phyloP scores from a whole-genome alignment of 2,797 vertebrate species.

The Tapera naevia region DNA sequence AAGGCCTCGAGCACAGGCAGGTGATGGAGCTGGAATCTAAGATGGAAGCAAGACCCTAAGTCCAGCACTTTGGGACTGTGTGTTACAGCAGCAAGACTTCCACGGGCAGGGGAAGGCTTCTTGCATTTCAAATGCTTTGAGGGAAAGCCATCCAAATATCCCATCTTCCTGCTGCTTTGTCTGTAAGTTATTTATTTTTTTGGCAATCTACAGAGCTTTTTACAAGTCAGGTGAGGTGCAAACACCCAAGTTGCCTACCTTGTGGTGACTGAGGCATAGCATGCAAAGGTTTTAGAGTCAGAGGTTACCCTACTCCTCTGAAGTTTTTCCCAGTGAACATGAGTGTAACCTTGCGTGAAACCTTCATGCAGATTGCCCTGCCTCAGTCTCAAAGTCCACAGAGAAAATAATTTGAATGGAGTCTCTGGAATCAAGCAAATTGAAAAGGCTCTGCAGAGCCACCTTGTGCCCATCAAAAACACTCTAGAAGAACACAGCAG shows the following conservation, averaged over 20 bases:
- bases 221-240: not conserved
- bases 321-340: not conserved
- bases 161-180: not conserved
- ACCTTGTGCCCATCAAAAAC: not conserved
- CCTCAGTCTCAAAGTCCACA: not conserved
- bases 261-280: not conserved
- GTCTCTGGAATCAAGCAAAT: not conserved
- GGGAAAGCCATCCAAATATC: not conserved
- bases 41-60: not conserved
- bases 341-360: not conserved
- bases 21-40: not conserved
- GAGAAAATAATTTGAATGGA: not conserved
- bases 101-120: not conserved
- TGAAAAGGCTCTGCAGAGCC: constrained; percentile 20
- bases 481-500: not conserved
- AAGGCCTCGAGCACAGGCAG: not conserved
- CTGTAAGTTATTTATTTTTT: not conserved
- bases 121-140: not conserved
- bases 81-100: not conserved
- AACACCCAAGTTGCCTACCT: not conserved
- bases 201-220: not conserved
- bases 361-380: not conserved
- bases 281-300: not conserved
- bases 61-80: not conserved
- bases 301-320: fast-evolving